Evolutionary conservation across 1,140 invertebrate genomes (phyloP), one percentile per base, ranked within the genome.

Genomic region (Diorhabda elongata): DNA sequence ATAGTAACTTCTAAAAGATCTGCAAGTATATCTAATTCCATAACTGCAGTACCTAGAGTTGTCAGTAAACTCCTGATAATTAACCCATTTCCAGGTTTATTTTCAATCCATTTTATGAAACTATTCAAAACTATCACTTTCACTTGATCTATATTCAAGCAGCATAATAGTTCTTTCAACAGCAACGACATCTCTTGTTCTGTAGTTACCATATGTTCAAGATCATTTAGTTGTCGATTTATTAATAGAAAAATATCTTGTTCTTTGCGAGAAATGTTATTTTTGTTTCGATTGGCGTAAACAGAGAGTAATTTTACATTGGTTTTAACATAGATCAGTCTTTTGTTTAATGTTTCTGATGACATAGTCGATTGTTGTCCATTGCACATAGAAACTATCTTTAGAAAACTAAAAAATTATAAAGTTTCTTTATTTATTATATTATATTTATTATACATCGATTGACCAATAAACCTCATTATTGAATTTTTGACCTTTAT

Each of bases 301-400:
- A 80, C 74, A 5, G 76, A 72, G 42, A 80, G 64, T 42, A 80
- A 68, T 75, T 80, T 80, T 8, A 76, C 68, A 56, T 71, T 76
- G 69, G 73, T 74, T 63, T 75, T 76, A n/a, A 80, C 71, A 62
- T 73, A 81, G 64, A 77, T 76, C n/a, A 76, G 75, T 61, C 78
- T 74, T 74, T 79, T 80, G 44, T 61, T 44, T 42, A 75, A 61
- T 44, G 76, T 63, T 26, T 76, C 69, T n/a, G 59, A 8, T 7
- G 73, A 56, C 56, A 67, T 63, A 42, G 56, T 57, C 41, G 56
- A 62, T 68, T 60, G 72, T 61, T 6, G 61, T 44, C 72, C 71
- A 68, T 78, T 69, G 58, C 79, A 80, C 8, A 74, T 71, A 45
- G 79, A 78, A 56, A 78, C 74, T 42, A 67, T 72, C 45, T 73